These are phyloP conservation scores for Montipora efflorescens DNA, from an alignment of 64 coral and sea anemone genomes.

Conservation along the genomic window DNA sequence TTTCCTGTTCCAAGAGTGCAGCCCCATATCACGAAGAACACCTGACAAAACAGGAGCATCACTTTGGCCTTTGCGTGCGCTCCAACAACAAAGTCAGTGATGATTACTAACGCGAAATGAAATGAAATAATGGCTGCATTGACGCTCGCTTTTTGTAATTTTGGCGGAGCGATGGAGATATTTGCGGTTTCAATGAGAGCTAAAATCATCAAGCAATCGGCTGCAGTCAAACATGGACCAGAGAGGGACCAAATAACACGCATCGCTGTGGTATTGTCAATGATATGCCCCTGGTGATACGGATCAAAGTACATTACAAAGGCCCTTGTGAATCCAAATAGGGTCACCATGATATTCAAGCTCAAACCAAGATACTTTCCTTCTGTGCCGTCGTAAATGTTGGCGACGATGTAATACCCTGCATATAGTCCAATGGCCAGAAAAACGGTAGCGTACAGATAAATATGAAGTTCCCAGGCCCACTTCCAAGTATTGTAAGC, in stretches of 20 bases:
- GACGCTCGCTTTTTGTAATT: conserved; percentile 55
- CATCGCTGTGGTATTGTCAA: conserved; percentile 56
- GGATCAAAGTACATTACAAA: conserved; percentile 85
- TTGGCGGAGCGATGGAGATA: conserved; percentile 59
- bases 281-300: conserved; percentile 80
- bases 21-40: conserved; percentile 73
- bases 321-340: conserved; percentile 73
- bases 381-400: conserved; percentile 74
- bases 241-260: conserved; percentile 79
- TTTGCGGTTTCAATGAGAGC: conserved; percentile 76
- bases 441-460: conserved; percentile 72
- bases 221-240: conserved; percentile 75
- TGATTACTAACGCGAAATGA: conserved; percentile 75
- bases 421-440: conserved; percentile 71
- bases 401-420: conserved; percentile 60
- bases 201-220: conserved; percentile 77
- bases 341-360: conserved; percentile 61
- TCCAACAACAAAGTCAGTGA: conserved; percentile 76
- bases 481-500: conserved; percentile 69
- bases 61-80: conserved; percentile 67
- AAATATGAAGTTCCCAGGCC: conserved; percentile 78
- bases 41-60: conserved; percentile 86
- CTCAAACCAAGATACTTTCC: conserved; percentile 73
- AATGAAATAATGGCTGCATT: conserved; percentile 57
- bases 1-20: conserved; percentile 55